Percentiles rank a stretch among this genome's conserved stretches.
Evolutionary conservation across 2,113 vertebrate species (phyloP).

Genomic region (Hippoglossus stenolepis): DNA sequence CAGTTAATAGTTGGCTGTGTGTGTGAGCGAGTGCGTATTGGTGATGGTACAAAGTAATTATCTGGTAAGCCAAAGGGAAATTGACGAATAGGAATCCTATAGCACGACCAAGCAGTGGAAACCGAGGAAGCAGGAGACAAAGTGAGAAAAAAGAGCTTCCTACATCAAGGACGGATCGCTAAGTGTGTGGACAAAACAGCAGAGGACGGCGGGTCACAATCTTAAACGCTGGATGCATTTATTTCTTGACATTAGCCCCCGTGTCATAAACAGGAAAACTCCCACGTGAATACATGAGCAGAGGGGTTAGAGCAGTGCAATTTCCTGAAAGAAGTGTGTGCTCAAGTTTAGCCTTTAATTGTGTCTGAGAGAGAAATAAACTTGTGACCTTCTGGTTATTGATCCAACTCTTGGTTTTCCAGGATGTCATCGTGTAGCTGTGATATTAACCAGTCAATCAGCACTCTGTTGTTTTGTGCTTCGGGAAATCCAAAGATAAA

Average conservation of each 20-base stretch:
- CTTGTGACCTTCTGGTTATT: slow-evolving; percentile 57
- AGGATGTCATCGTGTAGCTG: slow-evolving; percentile 20
- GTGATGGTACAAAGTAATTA: slow-evolving; percentile 1
- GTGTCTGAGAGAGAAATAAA: slow-evolving; percentile 33
- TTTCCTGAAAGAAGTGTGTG: neutral
- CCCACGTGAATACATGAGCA: slow-evolving; percentile 26
- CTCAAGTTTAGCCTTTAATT: slow-evolving; percentile 34
- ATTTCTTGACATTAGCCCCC: slow-evolving; percentile 30
- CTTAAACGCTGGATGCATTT: slow-evolving; percentile 32
- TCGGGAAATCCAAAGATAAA: slow-evolving; percentile 9
- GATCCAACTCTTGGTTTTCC: slow-evolving; percentile 42
- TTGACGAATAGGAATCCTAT: neutral
- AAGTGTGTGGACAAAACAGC: neutral
- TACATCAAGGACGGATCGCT: neutral
- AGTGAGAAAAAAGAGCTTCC: neutral
- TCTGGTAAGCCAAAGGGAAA: neutral
- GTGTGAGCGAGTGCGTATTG: neutral
- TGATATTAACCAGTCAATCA: slow-evolving; percentile 60
- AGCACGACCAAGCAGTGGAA: neutral
- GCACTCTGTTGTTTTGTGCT: slow-evolving; percentile 9
- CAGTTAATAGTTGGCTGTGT: neutral
- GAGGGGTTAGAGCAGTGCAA: slow-evolving; percentile 23
- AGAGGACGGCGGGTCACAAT: neutral
- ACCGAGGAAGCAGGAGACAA: neutral
- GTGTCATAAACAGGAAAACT: slow-evolving; percentile 46